Evolutionary conservation across 2,797 vertebrate genomes (phyloP).

Genomic region (Chaunax sp.): DNA sequence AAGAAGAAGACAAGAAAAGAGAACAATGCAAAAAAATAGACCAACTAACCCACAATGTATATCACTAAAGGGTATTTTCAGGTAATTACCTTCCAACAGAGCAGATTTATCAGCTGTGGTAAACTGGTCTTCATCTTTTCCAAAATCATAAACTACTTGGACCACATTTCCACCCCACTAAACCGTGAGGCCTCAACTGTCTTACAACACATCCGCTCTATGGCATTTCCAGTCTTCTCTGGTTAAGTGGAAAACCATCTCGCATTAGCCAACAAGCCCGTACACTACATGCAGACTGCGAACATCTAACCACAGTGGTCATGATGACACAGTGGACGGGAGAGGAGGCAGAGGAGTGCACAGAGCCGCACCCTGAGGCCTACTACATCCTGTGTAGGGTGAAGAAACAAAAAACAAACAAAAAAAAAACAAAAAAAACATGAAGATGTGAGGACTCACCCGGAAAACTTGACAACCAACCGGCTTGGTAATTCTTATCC

Average conservation of each 20-base stretch:
- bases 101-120: constrained; percentile 36
- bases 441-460: constrained; percentile 72
- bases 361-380: constrained; percentile 73
- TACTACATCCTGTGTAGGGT: constrained; percentile 62
- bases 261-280: constrained; percentile 14
- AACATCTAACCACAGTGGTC: constrained; percentile 35
- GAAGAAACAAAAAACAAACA: constrained; percentile 21
- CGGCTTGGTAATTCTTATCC: constrained; percentile 15
- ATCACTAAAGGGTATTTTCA: no score
- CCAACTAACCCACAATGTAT: constrained; percentile 24
- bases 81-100: constrained; percentile 54
- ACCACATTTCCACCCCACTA: constrained; percentile 51
- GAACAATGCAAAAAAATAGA: constrained; percentile 21
- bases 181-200: constrained; percentile 46
- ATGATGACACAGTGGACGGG: constrained; percentile 39
- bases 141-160: constrained; percentile 51
- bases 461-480: constrained; percentile 61
- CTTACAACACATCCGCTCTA: constrained; percentile 37
- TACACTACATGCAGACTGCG: constrained; percentile 27
- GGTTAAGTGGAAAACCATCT: constrained; percentile 41
- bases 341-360: constrained; percentile 45
- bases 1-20: constrained; percentile 3
- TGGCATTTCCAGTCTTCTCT: constrained; percentile 45
- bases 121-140: constrained; percentile 20
- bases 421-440: constrained; percentile 18